Base-by-base conservation (phyloP, 2,888 invertebrate species). In the Tanypteryx hageni region DNA sequence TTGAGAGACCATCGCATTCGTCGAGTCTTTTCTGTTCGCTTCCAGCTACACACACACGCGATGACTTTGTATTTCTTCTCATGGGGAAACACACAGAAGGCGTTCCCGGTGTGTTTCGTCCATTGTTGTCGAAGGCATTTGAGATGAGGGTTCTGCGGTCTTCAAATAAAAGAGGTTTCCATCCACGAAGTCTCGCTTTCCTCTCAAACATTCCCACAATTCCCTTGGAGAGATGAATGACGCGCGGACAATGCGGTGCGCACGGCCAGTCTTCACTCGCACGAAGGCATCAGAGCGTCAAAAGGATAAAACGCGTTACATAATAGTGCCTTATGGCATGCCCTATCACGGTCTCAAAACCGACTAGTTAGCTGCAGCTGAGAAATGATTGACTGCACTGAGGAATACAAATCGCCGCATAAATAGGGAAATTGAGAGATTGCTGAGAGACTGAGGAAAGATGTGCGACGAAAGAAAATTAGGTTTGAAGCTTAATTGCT, bases 81-180 rank as follows among this genome's bases (percentile, higher is more conserved):
- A 9, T 13, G 76, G 10, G 7, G 76, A 44, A 44, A 44, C 44
- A 44, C 44, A 3, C 5, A 44, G 44, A 14, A 76, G 76, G 76
- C 76, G 76, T 76, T 76, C 76, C 76, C 76, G 44, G 22, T 27
- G 76, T 76, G 22, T 76, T 76, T 76, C 76, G 76, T 76, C 76
- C 76, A 76, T 76, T 76, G 76, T 76, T 76, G 76, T 76, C 76
- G 76, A 76, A 27, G 76, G 76, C 22, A 76, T 76, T 27, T n/a
- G 68, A 68, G 68, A 68, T 7, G 76, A 76, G 27, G 76, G 76
- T 44, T 44, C 44, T 1, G 44, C 44, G 44, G 68, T n/a, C 68
- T 8, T 9, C n/a, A 22, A 0, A 76, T 76, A 76, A 76, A 76
- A 76, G 76, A 76, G 76, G 4, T 27, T 76, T 27, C 10, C 11